Percentiles rank a stretch among this genome's conserved stretches.
These are phyloP conservation scores for Bursaphelenchus okinawaensis DNA, from an alignment of 2,888 invertebrate species.

Conservation along the genomic window DNA sequence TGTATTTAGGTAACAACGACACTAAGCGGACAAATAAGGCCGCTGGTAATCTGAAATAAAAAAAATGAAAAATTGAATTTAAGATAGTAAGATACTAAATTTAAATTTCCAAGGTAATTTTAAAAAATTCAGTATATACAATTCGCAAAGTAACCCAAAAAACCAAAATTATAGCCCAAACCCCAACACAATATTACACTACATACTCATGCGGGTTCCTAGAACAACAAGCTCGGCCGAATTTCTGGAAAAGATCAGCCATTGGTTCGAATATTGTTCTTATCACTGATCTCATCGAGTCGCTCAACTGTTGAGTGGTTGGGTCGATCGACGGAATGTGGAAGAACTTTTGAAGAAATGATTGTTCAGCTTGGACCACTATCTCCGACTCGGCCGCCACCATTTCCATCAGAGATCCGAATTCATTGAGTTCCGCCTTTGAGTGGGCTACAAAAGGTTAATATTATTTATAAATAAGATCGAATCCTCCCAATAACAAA, in stretches of 20 bases:
- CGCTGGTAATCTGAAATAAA: conserved; percentile 75
- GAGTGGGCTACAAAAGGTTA: not conserved
- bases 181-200: too few relatives aligned
- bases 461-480: too few relatives aligned
- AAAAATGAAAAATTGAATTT: too few relatives aligned
- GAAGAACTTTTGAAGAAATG: conserved; percentile 87
- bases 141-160: not conserved
- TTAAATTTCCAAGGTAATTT: too few relatives aligned
- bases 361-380: conserved; percentile 85
- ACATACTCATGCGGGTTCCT: not conserved
- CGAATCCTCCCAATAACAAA: too few relatives aligned
- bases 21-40: conserved; percentile 84
- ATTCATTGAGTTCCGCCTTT: conserved; percentile 8
- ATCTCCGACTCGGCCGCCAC: conserved; percentile 82
- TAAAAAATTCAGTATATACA: too few relatives aligned
- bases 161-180: too few relatives aligned
- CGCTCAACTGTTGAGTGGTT: conserved; percentile 58
- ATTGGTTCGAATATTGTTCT: conserved; percentile 79
- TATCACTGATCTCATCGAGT: conserved; percentile 68
- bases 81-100: too few relatives aligned
- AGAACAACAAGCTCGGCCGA: conserved; percentile 73
- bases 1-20: conserved; percentile 67
- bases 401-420: conserved; percentile 69
- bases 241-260: conserved; percentile 77
- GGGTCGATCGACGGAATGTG: conserved; percentile 64